Conservation (phyloP, 1,140 invertebrate genomes). For the Bombyx mandarina region DNA sequence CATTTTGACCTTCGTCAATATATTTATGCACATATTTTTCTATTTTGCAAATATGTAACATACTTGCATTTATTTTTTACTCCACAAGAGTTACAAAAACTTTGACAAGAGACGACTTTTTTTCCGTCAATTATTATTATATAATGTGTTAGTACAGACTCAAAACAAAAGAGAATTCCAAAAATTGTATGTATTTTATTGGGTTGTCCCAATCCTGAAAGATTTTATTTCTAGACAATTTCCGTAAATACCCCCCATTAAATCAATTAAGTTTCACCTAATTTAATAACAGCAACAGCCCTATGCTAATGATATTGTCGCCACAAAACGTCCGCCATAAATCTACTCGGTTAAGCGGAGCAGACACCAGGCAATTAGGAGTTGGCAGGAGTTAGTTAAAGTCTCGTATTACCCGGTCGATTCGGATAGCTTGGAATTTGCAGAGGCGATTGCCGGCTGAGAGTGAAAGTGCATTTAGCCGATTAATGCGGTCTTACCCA, state of each 20-base stretch:
- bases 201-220: too few relatives aligned
- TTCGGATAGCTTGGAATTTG: constrained; percentile 28
- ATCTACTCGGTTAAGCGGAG: constrained; percentile 28
- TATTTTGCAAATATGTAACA: background rate
- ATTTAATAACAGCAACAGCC: constrained; percentile 20
- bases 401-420: constrained; percentile 36
- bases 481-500: constrained; percentile 32
- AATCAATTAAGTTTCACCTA: constrained; percentile 16
- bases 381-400: constrained; percentile 45
- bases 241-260: constrained; percentile 1
- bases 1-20: constrained; percentile 13
- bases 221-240: too few relatives aligned
- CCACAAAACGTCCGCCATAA: constrained; percentile 34
- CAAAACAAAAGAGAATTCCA: too few relatives aligned
- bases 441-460: constrained; percentile 33
- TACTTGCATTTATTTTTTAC: too few relatives aligned
- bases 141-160: too few relatives aligned
- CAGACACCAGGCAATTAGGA: constrained; percentile 57
- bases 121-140: too few relatives aligned
- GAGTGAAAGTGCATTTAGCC: constrained; percentile 57
- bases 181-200: too few relatives aligned
- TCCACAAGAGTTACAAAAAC: too few relatives aligned
- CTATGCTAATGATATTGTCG: constrained; percentile 23
- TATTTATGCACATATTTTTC: background rate
- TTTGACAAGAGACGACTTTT: too few relatives aligned